These are phyloP conservation scores for Tapirus indicus DNA, from an alignment of 2,797 vertebrate genomes.

Conservation along the genomic window DNA sequence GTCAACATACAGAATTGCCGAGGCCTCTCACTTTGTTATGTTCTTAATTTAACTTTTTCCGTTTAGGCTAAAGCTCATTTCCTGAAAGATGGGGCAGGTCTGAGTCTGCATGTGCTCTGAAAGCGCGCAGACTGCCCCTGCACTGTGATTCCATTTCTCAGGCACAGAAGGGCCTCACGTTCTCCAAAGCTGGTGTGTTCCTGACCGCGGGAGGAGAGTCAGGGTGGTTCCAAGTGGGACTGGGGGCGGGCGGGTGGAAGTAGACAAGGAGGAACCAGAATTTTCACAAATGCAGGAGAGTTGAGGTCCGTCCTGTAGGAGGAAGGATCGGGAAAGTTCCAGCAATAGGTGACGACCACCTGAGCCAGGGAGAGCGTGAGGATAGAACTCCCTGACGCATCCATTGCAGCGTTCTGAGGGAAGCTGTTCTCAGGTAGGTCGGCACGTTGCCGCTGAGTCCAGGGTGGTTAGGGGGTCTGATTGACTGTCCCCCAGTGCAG, in stretches of 20 bases:
- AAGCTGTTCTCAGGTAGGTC: not conserved
- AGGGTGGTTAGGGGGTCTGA: too few species aligned
- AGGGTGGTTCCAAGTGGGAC: not conserved
- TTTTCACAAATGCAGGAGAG: not conserved
- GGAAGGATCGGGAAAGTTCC: not conserved
- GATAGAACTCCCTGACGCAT: not conserved
- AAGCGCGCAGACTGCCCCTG: too few species aligned
- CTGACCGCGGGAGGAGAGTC: not conserved
- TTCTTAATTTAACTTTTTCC: not conserved
- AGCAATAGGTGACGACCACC: not conserved
- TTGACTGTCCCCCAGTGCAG: not conserved
- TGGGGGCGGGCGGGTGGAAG: too few species aligned
- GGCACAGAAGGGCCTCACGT: not conserved
- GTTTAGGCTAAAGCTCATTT: fast-evolving
- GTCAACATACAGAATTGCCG: not conserved
- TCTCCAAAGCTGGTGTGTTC: not conserved
- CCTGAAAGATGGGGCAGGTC: not conserved
- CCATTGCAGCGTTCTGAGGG: not conserved
- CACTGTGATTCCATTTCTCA: not conserved
- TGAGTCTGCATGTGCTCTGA: too few species aligned
- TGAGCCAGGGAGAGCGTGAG: not conserved
- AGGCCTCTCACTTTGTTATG: not conserved
- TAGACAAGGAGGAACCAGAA: not conserved
- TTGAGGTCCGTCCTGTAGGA: not conserved
- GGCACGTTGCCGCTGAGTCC: fast-evolving